Base-by-base conservation (phyloP, 2,797 vertebrate species). In the Tragopan temminckii region DNA sequence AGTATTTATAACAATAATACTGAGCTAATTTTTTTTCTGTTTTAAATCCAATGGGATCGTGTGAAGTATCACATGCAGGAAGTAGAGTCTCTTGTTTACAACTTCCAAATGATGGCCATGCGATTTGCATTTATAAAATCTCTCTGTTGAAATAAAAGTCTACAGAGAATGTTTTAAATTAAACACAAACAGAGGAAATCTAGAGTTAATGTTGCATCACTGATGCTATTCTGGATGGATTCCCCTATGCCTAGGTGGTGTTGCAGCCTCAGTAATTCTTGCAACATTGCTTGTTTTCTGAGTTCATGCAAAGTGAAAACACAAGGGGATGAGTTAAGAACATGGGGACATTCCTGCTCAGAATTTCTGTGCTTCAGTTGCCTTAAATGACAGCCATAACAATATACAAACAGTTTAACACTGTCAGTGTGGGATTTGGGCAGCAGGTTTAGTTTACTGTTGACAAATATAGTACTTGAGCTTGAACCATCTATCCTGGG, bases 381-480 rank as follows among this genome's bases (percentile, higher is more conserved):
- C 35, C 66, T 85, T 66, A 85, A 89, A 88, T 83, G 85, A 91
- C 93, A 95, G 42, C 81, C 45, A 57, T 83, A 94, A 90, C 64
- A 81, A 90, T 95, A 89, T 59, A 94, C 67, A 94, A 76, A 57
- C 62, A 79, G 63, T 93, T 92, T 90, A 92, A 75, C 85, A 80
- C 53, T 85, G 74, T 67, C 90, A 78, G 36, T 55, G 36, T 93
- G 93, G 69, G 89, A 92, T 95, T 96, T 93, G 92, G 92, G 83
- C 69, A 94, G 58, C 59, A 81, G 58, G 88, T 85, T 93, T 93
- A 81, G 68, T 90, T 94, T 92, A 70, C 81, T 86, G 71, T 93
- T 97, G 90, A 96, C 96, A 95, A 96, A 97, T 94, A 93, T 27
- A 89, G 80, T 87, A 75, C 80, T 89, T 94, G 85, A 92, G 90